A percentile compares a stretch with the other conserved stretches of the same genome.
These are phyloP conservation scores for Lagopus muta DNA, from an alignment of 2,113 vertebrate species.

Conservation along the genomic window DNA sequence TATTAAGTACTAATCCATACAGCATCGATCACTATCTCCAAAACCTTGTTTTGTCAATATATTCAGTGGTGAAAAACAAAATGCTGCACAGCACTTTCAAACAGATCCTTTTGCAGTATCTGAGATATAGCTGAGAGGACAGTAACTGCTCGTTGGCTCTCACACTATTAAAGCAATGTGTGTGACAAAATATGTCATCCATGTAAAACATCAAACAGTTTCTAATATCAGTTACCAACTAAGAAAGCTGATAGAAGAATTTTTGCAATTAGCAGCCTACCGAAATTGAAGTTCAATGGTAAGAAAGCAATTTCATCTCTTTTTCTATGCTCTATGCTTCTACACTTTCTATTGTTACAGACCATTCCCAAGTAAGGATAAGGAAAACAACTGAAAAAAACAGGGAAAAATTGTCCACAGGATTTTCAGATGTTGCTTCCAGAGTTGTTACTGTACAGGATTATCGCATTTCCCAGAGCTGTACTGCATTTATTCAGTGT, in stretches of 20 bases:
- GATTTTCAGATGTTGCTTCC: background rate
- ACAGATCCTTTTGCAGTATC: background rate
- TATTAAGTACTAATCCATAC: background rate
- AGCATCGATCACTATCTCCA: background rate
- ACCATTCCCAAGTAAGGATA: background rate
- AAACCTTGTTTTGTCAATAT: background rate
- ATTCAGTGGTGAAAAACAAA: background rate
- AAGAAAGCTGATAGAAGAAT: background rate
- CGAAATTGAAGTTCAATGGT: background rate
- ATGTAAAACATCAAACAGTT: background rate
- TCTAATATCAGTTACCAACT: conserved; percentile 22
- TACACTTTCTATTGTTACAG: background rate
- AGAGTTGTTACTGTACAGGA: background rate
- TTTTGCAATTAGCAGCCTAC: background rate
- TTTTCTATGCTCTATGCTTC: background rate
- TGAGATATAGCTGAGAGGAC: background rate
- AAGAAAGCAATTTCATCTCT: background rate
- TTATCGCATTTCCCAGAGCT: background rate
- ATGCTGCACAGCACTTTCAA: background rate
- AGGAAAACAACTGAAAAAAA: background rate
- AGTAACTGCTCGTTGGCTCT: rapidly evolving
- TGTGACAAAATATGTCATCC: background rate
- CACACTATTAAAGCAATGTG: background rate
- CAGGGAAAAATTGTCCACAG: rapidly evolving
- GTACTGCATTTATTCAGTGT: background rate